These are phyloP conservation scores for Rotaria socialis DNA, from an alignment of 2,888 invertebrate species.

Conservation along the genomic window DNA sequence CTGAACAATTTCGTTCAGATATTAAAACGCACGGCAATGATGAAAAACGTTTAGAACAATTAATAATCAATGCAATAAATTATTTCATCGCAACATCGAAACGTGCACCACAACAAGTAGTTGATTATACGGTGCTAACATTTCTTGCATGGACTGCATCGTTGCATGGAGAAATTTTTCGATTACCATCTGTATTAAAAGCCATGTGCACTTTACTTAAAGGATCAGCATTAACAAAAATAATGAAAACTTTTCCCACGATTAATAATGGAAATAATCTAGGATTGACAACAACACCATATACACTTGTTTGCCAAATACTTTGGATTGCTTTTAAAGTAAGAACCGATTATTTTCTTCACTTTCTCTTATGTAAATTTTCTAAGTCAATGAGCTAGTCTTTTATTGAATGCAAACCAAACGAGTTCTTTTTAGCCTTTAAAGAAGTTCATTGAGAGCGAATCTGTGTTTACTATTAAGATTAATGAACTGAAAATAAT, in stretches of 20 bases:
- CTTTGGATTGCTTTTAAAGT: background rate
- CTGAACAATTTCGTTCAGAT: constrained; percentile 12
- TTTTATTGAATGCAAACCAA: no score
- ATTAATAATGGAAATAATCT: background rate
- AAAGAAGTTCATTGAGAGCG: no score
- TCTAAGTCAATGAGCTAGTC: no score
- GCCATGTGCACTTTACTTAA: constrained; percentile 3
- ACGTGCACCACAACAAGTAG: constrained; percentile 10
- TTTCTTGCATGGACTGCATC: background rate
- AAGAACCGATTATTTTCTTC: background rate
- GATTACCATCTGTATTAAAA: background rate
- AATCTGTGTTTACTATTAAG: no score
- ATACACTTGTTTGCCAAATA: constrained; percentile 33
- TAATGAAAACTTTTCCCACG: constrained; percentile 4
- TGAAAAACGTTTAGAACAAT: constrained; percentile 32
- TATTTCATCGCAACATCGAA: constrained; percentile 9
- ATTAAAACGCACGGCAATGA: background rate
- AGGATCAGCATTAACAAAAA: background rate
- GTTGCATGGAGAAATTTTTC: background rate
- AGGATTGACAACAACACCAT: background rate
- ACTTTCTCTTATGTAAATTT: background rate
- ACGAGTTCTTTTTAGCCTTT: no score
- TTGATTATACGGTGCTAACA: background rate
- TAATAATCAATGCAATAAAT: background rate
- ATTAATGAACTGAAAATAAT: no score